These are phyloP conservation scores for Psammodynastes pulverulentus DNA, from an alignment of 2,113 vertebrate genomes.

Conservation along the genomic window DNA sequence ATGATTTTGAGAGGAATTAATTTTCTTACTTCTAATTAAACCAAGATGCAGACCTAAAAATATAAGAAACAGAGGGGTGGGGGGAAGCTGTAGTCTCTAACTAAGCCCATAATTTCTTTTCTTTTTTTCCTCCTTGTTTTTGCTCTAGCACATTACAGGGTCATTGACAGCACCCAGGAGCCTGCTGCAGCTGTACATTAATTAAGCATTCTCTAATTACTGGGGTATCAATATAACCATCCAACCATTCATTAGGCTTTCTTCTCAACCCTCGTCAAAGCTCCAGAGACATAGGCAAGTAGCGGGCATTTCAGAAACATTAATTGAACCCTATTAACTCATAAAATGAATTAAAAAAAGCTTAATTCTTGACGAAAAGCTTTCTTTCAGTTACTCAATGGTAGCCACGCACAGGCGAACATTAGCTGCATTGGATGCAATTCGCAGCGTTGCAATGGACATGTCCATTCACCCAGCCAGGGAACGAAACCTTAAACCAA, in stretches of 20 bases:
- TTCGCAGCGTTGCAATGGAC: constrained; percentile 49
- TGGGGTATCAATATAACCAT: constrained; percentile 63
- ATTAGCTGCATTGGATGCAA: constrained; percentile 42
- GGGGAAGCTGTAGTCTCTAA: constrained; percentile 66
- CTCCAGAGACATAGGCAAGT: constrained; percentile 60
- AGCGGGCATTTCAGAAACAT: constrained; percentile 61
- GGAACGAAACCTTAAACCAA: constrained; percentile 14
- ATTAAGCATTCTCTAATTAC: constrained; percentile 75
- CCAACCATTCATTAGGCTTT: constrained; percentile 71
- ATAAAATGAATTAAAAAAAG: constrained; percentile 66
- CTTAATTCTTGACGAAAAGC: constrained; percentile 64
- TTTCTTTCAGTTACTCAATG: constrained; percentile 56
- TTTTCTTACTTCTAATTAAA: constrained; percentile 74
- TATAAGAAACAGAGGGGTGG: constrained; percentile 64
- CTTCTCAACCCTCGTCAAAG: constrained; percentile 65
- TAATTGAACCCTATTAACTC: constrained; percentile 75
- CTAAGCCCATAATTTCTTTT: constrained; percentile 64
- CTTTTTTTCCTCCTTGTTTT: constrained; percentile 46
- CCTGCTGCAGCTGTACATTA: constrained; percentile 73
- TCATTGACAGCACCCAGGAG: constrained; percentile 67
- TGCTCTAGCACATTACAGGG: constrained; percentile 58
- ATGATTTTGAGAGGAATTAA: constrained; percentile 68
- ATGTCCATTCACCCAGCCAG: constrained; percentile 37
- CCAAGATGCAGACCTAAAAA: constrained; percentile 72
- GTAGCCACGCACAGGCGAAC: constrained; percentile 27